phyloP scores from a whole-genome alignment of 2,113 vertebrate genomes.

The Pyxicephalus adspersus region DNA sequence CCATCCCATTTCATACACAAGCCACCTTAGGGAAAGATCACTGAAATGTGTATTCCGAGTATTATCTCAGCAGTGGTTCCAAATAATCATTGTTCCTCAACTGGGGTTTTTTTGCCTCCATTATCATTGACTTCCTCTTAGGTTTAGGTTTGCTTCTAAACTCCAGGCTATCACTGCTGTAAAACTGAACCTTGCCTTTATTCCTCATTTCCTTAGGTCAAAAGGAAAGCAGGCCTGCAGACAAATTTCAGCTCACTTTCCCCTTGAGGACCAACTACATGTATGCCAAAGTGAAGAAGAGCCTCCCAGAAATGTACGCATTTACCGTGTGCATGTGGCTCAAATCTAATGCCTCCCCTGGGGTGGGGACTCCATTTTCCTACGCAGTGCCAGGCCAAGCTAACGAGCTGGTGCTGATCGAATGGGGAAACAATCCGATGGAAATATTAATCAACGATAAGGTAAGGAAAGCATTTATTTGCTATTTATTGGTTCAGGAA shows the following conservation, averaged over 20 bases:
- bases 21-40: too few relatives aligned
- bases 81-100: too few relatives aligned
- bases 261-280: slow-evolving; percentile 96
- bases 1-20: too few relatives aligned
- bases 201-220: slow-evolving; percentile 76
- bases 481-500: too few relatives aligned
- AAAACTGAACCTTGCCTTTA: neutral
- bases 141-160: too few relatives aligned
- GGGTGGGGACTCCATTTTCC: slow-evolving; percentile 93
- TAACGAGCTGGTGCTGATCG: slow-evolving; percentile 95
- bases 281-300: slow-evolving; percentile 95
- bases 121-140: too few relatives aligned
- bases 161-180: neutral
- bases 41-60: too few relatives aligned
- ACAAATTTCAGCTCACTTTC: slow-evolving; percentile 94
- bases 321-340: slow-evolving; percentile 97
- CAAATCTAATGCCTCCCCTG: slow-evolving; percentile 90
- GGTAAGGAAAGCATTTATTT: slow-evolving; percentile 67
- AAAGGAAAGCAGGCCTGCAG: slow-evolving; percentile 85
- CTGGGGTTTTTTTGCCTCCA: too few relatives aligned
- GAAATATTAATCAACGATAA: slow-evolving; percentile 97
- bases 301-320: slow-evolving; percentile 95
- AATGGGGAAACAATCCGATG: slow-evolving; percentile 97
- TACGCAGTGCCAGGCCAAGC: slow-evolving; percentile 91
- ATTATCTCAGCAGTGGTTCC: too few relatives aligned